Conservation (phyloP, 2,797 vertebrate genomes). For the Austrolebias charrua region DNA sequence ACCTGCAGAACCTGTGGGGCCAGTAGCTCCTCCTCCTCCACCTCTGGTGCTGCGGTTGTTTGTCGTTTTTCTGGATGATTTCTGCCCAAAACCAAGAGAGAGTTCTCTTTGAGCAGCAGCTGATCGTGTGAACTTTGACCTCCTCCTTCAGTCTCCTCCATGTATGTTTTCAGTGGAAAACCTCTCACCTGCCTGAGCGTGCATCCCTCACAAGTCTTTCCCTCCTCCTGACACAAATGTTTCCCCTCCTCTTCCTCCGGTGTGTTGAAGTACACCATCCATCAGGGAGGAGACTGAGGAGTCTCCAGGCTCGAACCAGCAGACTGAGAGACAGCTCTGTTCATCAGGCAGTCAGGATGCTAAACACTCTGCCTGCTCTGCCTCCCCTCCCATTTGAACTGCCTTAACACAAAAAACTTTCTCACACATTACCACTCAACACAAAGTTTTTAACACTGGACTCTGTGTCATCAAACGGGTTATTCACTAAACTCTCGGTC, state of each 20-base stretch:
- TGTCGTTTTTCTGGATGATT: neutral
- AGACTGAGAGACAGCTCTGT: too few relatives aligned
- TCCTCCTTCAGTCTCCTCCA: neutral
- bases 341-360: too few relatives aligned
- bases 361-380: too few relatives aligned
- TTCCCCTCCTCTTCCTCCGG: constrained; percentile 53
- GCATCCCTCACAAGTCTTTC: neutral
- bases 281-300: too few relatives aligned
- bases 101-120: neutral
- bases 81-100: neutral
- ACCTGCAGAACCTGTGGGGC: constrained; percentile 65
- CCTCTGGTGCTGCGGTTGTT: neutral
- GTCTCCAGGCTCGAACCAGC: too few relatives aligned
- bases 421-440: too few relatives aligned
- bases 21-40: constrained; percentile 41
- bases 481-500: too few relatives aligned
- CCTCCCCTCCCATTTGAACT: too few relatives aligned
- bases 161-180: neutral
- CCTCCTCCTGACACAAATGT: neutral
- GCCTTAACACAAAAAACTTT: too few relatives aligned
- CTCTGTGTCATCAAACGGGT: too few relatives aligned
- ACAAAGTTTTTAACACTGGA: too few relatives aligned
- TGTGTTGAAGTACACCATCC: constrained; percentile 71
- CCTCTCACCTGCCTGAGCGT: neutral
- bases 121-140: neutral